A percentile compares a stretch with the other conserved stretches of the same genome.
Conservation (phyloP, 2,888 invertebrate species). For the Drosophila engyochracea region DNA sequence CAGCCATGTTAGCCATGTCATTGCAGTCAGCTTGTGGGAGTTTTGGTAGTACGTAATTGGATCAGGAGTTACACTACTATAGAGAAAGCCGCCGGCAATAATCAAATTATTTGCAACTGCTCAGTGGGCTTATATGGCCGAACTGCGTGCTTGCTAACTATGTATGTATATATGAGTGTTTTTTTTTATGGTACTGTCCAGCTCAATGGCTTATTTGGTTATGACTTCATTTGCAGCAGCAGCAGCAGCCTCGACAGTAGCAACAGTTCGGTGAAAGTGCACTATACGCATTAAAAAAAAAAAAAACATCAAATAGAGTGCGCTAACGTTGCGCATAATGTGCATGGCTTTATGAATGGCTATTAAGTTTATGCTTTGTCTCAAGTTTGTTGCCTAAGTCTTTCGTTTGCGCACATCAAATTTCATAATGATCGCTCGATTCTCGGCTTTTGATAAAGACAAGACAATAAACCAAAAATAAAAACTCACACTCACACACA, state of each 20-base stretch:
- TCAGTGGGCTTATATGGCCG: slow-evolving; percentile 30
- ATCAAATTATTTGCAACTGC: slow-evolving; percentile 43
- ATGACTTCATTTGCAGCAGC: slow-evolving; percentile 73
- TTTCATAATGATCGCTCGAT: slow-evolving; percentile 56
- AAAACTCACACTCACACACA: slow-evolving; percentile 12
- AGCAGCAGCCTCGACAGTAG: slow-evolving; percentile 11
- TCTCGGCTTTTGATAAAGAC: slow-evolving; percentile 55
- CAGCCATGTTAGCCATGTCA: slow-evolving; percentile 73
- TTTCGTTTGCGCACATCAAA: slow-evolving; percentile 41
- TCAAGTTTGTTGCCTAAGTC: slow-evolving; percentile 62
- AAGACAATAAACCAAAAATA: slow-evolving; percentile 12
- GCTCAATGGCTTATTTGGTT: slow-evolving; percentile 69
- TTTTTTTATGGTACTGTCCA: slow-evolving; percentile 39
- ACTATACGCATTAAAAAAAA: slow-evolving; percentile 53
- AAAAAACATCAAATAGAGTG: slow-evolving; percentile 67
- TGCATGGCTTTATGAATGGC: slow-evolving; percentile 52
- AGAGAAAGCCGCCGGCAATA: slow-evolving; percentile 48
- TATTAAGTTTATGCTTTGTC: slow-evolving; percentile 38
- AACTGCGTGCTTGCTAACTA: slow-evolving; percentile 9
- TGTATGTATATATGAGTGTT: slow-evolving; percentile 10
- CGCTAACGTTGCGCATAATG: slow-evolving; percentile 43
- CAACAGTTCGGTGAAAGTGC: slow-evolving; percentile 65
- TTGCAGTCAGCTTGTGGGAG: slow-evolving; percentile 56
- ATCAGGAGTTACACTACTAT: slow-evolving; percentile 45
- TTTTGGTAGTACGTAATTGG: slow-evolving; percentile 58